A percentile compares a stretch with the other conserved stretches of the same genome.
Conservation (phyloP, 1,140 invertebrate genomes). For the Vollenhovia emeryi region DNA sequence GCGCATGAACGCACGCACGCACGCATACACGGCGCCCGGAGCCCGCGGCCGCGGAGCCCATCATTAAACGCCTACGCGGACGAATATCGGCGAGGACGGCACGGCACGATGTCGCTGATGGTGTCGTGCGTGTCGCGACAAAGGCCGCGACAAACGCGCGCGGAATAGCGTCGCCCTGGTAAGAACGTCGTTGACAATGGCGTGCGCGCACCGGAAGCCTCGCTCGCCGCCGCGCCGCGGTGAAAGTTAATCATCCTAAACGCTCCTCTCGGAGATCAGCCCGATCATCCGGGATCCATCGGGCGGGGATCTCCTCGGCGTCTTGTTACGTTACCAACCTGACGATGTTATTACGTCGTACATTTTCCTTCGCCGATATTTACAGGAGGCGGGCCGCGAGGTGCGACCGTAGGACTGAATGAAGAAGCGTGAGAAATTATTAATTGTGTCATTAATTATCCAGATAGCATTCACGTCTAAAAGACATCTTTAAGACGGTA, state of each 20-base stretch:
- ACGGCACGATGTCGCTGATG: slow-evolving; percentile 29
- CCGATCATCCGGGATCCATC: background rate
- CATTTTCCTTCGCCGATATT: background rate
- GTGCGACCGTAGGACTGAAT: background rate
- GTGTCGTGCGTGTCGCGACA: slow-evolving; percentile 58
- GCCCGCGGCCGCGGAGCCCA: slow-evolving; percentile 67
- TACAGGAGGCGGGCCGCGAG: background rate
- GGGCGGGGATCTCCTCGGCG: background rate
- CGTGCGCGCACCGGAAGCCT: slow-evolving; percentile 43
- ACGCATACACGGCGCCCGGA: slow-evolving; percentile 34
- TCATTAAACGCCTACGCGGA: slow-evolving; percentile 74
- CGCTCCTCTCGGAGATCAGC: slow-evolving; percentile 40
- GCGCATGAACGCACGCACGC: too few species aligned
- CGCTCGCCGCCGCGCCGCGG: background rate
- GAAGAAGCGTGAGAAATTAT: background rate
- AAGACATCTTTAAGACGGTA: too few species aligned
- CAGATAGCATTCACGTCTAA: too few species aligned
- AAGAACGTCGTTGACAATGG: slow-evolving; percentile 28
- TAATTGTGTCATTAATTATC: too few species aligned
- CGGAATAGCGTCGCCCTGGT: slow-evolving; percentile 43
- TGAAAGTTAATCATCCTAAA: slow-evolving; percentile 47
- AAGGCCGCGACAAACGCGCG: slow-evolving; percentile 37
- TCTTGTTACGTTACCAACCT: background rate
- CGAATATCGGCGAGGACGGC: slow-evolving; percentile 49
- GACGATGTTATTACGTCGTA: background rate